Evolutionary conservation across 2,797 vertebrate genomes (phyloP).

Genomic region (Anabacerthia variegaticeps): DNA sequence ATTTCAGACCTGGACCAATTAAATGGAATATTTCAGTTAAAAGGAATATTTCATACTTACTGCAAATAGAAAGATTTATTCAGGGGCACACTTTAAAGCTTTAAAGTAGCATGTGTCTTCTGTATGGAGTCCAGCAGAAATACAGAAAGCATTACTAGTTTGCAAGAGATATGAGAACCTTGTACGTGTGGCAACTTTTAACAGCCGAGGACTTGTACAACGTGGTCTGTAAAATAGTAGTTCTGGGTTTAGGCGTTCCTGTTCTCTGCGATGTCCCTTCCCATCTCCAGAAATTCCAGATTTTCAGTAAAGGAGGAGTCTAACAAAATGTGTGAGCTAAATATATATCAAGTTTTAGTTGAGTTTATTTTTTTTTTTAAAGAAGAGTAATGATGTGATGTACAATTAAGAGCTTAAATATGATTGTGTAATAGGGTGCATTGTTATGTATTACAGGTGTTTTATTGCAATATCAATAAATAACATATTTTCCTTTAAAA

Average conservation of each 20-base stretch:
- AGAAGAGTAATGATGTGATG: not conserved
- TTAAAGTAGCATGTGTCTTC: not conserved
- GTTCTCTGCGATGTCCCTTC: not conserved
- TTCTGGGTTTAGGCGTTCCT: not conserved
- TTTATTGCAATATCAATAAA: constrained; percentile 42
- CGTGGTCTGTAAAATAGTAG: not conserved
- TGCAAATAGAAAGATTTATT: not conserved
- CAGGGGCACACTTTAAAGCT: not conserved
- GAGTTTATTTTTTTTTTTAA: not conserved
- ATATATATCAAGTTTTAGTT: not conserved
- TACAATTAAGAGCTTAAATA: not conserved
- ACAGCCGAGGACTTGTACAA: not conserved
- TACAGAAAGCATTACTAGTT: not conserved
- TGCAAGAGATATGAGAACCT: not conserved
- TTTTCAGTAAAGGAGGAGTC: not conserved
- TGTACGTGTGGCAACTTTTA: not conserved
- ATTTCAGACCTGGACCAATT: not conserved
- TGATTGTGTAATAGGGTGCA: not conserved
- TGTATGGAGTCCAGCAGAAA: not conserved
- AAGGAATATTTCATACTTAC: not conserved
- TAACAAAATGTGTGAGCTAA: not conserved
- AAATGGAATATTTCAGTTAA: not conserved
- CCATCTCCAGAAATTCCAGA: not conserved
- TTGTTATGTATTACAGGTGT: not conserved
- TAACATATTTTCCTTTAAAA: constrained; percentile 3